Conservation (phyloP, 1,140 invertebrate genomes). For the Aleiodes sp. region DNA sequence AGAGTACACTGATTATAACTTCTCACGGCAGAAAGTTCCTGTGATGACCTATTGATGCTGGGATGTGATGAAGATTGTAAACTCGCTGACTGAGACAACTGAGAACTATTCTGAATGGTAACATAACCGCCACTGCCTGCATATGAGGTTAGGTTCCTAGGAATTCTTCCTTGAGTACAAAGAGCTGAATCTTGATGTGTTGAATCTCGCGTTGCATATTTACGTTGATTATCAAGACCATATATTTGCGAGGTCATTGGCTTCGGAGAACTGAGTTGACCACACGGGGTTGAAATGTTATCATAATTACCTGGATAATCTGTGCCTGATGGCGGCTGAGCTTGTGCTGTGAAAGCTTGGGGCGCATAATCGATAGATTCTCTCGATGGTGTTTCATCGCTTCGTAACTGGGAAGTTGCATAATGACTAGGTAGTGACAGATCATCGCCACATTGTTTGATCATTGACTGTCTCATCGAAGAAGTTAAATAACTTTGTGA, state of each 20-base stretch:
- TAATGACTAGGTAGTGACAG: slow-evolving; percentile 51
- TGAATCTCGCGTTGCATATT: slow-evolving; percentile 58
- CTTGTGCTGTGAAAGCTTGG: too few relatives aligned
- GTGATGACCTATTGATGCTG: slow-evolving; percentile 47
- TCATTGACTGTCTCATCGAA: slow-evolving; percentile 48
- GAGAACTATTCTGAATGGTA: slow-evolving; percentile 53
- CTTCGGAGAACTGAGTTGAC: slow-evolving; percentile 58
- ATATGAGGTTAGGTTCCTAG: slow-evolving; percentile 40
- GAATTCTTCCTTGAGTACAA: slow-evolving; percentile 46
- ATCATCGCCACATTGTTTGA: slow-evolving; percentile 52
- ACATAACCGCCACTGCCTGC: slow-evolving; percentile 56
- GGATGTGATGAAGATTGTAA: slow-evolving; percentile 57
- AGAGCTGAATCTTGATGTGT: slow-evolving; percentile 52
- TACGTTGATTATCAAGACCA: too few relatives aligned
- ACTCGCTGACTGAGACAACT: slow-evolving; percentile 54
- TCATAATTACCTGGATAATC: too few relatives aligned
- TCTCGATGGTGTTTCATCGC: slow-evolving; percentile 51
- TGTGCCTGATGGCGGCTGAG: too few relatives aligned
- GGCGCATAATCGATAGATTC: too few relatives aligned
- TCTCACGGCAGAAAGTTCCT: slow-evolving; percentile 39
- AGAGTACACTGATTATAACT: slow-evolving; percentile 52
- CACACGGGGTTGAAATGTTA: too few relatives aligned
- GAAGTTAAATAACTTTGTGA: too few relatives aligned
- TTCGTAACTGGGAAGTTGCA: slow-evolving; percentile 49
- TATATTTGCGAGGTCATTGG: too few relatives aligned